Base-by-base conservation (phyloP, 2,113 vertebrate species). In the Apodemus speciosus region DNA sequence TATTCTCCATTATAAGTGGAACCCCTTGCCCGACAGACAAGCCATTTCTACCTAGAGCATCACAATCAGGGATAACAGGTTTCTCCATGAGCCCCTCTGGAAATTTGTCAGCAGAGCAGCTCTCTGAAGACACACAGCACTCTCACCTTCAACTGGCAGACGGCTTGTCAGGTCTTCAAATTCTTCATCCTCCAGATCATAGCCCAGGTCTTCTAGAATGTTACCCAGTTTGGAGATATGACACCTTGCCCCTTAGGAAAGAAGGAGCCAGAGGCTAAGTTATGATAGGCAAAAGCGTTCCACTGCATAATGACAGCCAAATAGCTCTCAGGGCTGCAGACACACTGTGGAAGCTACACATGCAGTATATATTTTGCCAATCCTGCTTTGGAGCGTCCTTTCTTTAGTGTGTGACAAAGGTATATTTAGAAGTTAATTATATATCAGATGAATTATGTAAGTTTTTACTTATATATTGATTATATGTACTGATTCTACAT, bases 131-230 rank as follows among this genome's bases (percentile, higher is more conserved):
- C 20, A 90, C 11, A 23, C 0, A 6, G 73, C 30, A 69, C 20
- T 21, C 93, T 96, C 25, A 96, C 96, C 93, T 32, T 69, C 71
- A 69, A 4, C 3, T 49, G 64, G n/a, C 86, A 96, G 51, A 10
- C 18, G 64, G 30, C 64, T 75, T 58, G 2, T 38, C 49, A 96
- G 64, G 38, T 96, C 89, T 25, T 94, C 72, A 38, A 94, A 0
- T 85, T 96, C 95, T 53, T 94, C 92, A 72, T 85, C 51, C 46
- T 95, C 92, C 20, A 95, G 51, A 2, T 95, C 77, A 56, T 90
- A 92, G 25, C 58, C 95, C 51, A 95, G 21, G 5, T 94, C 85
- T 94, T 96, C 93, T 46, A 96, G 83, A 72, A 94, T 16, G 21
- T 27, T 9, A 6, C 69, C 43, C 38, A 96, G 13, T 73, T 96